Evolutionary conservation across 2,113 vertebrate species (phyloP).

Genomic region (Pampusana beccarii): DNA sequence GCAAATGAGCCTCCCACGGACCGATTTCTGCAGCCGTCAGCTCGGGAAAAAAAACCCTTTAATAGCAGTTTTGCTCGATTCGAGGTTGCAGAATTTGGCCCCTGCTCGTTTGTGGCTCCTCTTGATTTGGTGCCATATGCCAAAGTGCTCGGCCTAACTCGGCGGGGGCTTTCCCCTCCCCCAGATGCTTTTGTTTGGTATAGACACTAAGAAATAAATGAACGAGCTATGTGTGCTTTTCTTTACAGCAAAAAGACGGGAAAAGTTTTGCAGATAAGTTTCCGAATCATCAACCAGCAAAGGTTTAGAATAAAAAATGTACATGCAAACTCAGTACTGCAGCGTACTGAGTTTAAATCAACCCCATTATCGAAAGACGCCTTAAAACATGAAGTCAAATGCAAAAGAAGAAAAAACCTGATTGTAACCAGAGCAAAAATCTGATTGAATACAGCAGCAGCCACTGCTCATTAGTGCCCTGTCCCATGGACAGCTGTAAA

Average conservation of each 20-base stretch:
- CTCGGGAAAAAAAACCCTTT: not conserved
- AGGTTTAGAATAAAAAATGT: conserved; percentile 32
- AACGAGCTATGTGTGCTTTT: not conserved
- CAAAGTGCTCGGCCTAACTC: conserved; percentile 13
- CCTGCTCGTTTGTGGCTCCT: not conserved
- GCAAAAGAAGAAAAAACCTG: not conserved
- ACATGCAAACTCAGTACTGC: conserved; percentile 11
- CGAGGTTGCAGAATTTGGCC: not conserved
- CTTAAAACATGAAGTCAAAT: not conserved
- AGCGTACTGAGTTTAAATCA: not conserved
- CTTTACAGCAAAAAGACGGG: conserved; percentile 20
- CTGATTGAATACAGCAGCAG: not conserved
- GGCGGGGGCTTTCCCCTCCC: not conserved
- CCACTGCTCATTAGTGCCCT: not conserved
- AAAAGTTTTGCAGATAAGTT: not conserved
- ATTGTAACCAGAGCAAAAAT: conserved; percentile 55
- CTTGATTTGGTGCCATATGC: not conserved
- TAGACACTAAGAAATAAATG: conserved; percentile 25
- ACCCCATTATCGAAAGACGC: not conserved
- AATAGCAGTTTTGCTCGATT: not conserved
- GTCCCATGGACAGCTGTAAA: not conserved
- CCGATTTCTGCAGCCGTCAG: not conserved
- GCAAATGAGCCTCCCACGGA: not conserved
- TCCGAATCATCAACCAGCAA: conserved; percentile 40
- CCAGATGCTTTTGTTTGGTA: conserved; percentile 37